phyloP scores from a whole-genome alignment of 2,888 invertebrate species.

The Perdita meconis region DNA sequence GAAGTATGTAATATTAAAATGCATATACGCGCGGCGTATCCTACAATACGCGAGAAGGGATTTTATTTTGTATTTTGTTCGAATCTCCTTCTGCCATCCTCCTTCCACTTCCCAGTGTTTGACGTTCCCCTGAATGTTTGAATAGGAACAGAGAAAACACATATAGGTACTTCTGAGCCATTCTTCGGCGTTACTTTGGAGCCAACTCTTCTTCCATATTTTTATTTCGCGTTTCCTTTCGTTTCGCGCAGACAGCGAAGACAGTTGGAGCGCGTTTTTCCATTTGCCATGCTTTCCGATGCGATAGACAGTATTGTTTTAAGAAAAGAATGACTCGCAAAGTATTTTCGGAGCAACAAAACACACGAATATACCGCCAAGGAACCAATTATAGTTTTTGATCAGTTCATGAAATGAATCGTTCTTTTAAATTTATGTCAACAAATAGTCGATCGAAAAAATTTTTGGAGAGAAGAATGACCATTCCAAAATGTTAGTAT shows the following conservation, averaged over 20 bases:
- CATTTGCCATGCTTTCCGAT: neutral
- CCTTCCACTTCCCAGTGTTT: neutral
- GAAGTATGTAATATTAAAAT: neutral
- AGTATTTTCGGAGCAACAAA: too few species aligned
- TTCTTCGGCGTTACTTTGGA: conserved; percentile 2
- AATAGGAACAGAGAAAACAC: conserved; percentile 1
- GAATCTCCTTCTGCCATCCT: neutral
- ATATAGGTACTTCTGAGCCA: neutral
- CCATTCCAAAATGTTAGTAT: too few species aligned
- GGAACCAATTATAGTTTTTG: too few species aligned
- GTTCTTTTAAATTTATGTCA: too few species aligned
- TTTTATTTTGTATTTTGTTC: conserved; percentile 7
- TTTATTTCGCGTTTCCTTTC: neutral
- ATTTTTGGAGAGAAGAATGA: too few species aligned
- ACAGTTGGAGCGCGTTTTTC: neutral
- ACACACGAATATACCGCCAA: too few species aligned
- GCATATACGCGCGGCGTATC: neutral
- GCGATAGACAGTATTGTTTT: neutral
- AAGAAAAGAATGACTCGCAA: neutral
- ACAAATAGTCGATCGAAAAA: too few species aligned
- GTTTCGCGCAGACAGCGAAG: neutral
- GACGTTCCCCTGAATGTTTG: neutral
- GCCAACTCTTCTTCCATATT: neutral
- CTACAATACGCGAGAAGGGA: conserved; percentile 5
- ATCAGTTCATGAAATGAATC: too few species aligned